Evolutionary conservation across 2,888 invertebrate species (phyloP).

Genomic region (Thalpophila matura): DNA sequence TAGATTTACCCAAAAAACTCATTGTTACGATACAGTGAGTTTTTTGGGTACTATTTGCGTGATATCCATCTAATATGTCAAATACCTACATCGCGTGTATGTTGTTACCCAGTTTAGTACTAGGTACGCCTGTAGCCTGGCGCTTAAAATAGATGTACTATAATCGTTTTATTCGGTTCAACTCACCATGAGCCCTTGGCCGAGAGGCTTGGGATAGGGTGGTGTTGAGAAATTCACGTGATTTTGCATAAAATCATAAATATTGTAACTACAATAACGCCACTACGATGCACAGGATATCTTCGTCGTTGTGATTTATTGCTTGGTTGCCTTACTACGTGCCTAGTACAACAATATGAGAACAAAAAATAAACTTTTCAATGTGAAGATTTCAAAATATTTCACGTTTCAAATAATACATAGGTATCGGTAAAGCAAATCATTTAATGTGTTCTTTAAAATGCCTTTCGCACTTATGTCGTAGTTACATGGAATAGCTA

Average conservation of each 20-base stretch:
- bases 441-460: too few species aligned
- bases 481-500: too few species aligned
- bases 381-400: too few species aligned
- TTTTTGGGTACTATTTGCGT: slow-evolving; percentile 43
- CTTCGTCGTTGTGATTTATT: background rate
- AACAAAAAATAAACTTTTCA: too few species aligned
- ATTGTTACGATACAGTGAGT: slow-evolving; percentile 9
- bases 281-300: background rate
- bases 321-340: background rate
- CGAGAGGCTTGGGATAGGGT: slow-evolving; percentile 35
- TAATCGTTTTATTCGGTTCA: slow-evolving; percentile 51
- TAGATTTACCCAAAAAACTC: background rate
- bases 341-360: too few species aligned
- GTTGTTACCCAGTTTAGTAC: slow-evolving; percentile 35
- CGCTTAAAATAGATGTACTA: slow-evolving; percentile 52
- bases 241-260: slow-evolving; percentile 24
- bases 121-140: slow-evolving; percentile 19
- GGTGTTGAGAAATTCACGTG: slow-evolving; percentile 14
- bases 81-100: slow-evolving; percentile 52
- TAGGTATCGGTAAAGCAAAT: too few species aligned
- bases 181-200: slow-evolving; percentile 38
- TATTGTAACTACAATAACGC: background rate
- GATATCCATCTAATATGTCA: slow-evolving; percentile 45
- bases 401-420: too few species aligned
- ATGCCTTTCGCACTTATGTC: background rate